phyloP scores from a whole-genome alignment of 2,113 vertebrate genomes.

The Montifringilla adamsi region DNA sequence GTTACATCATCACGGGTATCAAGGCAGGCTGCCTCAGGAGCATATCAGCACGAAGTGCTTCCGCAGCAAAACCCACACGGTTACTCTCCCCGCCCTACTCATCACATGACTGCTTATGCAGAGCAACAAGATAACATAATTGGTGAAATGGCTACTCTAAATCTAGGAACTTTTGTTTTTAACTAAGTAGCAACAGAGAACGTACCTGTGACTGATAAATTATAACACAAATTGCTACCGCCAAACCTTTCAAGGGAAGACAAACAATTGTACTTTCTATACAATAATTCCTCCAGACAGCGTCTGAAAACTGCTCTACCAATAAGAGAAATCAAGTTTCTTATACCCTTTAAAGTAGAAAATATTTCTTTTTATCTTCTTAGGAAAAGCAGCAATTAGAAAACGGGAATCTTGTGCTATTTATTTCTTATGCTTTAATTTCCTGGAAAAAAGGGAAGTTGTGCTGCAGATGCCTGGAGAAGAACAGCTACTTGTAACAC shows the following conservation, averaged over 20 bases:
- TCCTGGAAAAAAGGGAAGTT: neutral
- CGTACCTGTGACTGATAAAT: rapidly evolving
- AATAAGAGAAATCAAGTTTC: neutral
- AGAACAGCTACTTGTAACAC: neutral
- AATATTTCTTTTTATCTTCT: neutral
- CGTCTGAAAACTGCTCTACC: neutral
- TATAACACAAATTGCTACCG: neutral
- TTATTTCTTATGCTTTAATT: neutral
- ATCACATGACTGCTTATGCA: neutral
- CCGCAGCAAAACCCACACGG: neutral
- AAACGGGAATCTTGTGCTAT: neutral
- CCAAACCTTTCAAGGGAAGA: neutral
- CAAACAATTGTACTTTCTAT: neutral
- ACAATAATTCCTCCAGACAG: neutral
- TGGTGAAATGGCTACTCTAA: neutral
- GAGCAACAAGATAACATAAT: neutral
- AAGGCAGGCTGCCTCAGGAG: neutral
- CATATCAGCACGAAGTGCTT: neutral
- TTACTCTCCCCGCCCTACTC: neutral
- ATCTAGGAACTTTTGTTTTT: neutral
- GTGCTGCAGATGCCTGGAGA: neutral
- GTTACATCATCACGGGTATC: neutral
- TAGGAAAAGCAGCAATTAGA: neutral
- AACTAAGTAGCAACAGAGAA: neutral
- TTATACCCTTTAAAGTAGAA: neutral